Percentiles rank a stretch among this genome's conserved stretches.
Conservation (phyloP, 2,888 invertebrate species). For the Pseudococcus jackbeardsleyi region DNA sequence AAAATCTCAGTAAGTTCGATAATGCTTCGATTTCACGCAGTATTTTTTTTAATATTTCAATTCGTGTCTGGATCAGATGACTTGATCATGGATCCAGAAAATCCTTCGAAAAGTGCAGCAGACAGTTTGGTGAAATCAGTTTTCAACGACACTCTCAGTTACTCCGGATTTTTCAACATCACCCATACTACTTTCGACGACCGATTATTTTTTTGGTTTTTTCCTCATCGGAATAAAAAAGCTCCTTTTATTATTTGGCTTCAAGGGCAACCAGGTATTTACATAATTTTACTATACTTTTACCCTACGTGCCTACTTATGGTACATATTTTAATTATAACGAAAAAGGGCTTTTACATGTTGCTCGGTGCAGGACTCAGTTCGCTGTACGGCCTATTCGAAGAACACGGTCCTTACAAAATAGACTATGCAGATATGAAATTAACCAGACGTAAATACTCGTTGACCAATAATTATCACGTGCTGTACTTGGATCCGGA, state of each 20-base stretch:
- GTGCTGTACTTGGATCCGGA: constrained; percentile 51
- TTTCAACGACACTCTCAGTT: not conserved
- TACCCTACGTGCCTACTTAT: not conserved
- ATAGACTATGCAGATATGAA: not conserved
- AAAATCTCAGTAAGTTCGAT: not conserved
- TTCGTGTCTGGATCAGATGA: too few relatives aligned
- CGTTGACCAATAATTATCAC: constrained; percentile 29
- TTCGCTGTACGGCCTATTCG: constrained; percentile 84
- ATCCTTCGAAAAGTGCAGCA: not conserved
- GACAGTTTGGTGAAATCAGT: not conserved
- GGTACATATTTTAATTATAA: not conserved
- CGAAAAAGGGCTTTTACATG: not conserved
- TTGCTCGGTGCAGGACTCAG: constrained; percentile 69
- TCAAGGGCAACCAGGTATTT: constrained; percentile 84
- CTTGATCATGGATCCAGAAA: not conserved
- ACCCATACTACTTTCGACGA: constrained; percentile 67
- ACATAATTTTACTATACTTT: not conserved
- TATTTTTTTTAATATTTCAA: not conserved
- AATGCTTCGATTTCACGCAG: not conserved
- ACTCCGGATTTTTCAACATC: constrained; percentile 28
- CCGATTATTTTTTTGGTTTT: constrained; percentile 73
- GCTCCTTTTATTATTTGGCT: constrained; percentile 84
- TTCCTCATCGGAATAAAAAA: constrained; percentile 70
- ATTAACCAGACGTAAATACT: not conserved
- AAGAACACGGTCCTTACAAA: constrained; percentile 84